phyloP scores from a whole-genome alignment of 2,888 invertebrate species.

The Argynnis bischoffii region DNA sequence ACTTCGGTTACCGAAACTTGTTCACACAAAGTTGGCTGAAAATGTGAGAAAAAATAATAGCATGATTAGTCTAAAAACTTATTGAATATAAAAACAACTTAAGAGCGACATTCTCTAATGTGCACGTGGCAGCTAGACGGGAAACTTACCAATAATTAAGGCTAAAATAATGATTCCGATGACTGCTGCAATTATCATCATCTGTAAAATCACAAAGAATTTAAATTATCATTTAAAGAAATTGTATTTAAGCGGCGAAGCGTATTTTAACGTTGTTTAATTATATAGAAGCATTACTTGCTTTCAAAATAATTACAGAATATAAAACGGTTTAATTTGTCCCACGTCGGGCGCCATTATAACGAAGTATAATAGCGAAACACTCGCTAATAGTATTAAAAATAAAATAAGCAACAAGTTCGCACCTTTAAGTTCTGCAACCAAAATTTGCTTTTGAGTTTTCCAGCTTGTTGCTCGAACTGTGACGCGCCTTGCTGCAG shows the following conservation, averaged over 20 bases:
- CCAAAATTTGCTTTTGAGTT: conserved; percentile 98
- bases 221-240: neutral
- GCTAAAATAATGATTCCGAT: conserved; percentile 92
- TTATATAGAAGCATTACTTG: neutral
- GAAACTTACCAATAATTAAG: conserved; percentile 92
- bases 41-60: conserved; percentile 71
- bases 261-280: neutral
- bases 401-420: no score
- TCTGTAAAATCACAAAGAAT: conserved; percentile 73
- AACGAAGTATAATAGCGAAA: neutral
- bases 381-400: no score
- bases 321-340: neutral
- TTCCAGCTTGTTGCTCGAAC: conserved; percentile 98
- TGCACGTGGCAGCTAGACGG: conserved; percentile 28
- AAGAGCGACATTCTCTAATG: conserved; percentile 46
- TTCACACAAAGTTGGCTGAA: conserved; percentile 82
- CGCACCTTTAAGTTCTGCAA: conserved; percentile 96
- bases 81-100: conserved; percentile 44
- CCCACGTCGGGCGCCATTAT: conserved; percentile 2
- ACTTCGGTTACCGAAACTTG: conserved; percentile 76
- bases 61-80: conserved; percentile 68
- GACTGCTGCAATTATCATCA: conserved; percentile 96
- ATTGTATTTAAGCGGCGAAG: no score
- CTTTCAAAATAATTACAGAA: neutral
- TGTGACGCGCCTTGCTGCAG: conserved; percentile 97